These are phyloP conservation scores for Myotis vivesi DNA, from an alignment of 2,797 vertebrate species.

Conservation along the genomic window DNA sequence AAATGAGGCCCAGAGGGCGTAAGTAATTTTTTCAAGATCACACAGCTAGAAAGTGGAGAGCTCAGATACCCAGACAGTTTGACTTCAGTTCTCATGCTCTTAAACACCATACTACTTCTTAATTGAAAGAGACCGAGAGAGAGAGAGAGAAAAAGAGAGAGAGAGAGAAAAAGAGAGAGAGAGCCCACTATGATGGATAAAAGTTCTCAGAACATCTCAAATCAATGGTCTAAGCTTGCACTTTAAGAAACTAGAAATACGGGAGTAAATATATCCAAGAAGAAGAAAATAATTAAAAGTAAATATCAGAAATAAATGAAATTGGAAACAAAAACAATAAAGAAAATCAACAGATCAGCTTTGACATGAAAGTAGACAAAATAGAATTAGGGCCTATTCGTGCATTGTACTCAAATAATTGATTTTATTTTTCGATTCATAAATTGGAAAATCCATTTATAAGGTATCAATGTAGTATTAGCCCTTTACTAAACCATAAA, in stretches of 20 bases:
- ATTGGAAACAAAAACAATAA: neutral
- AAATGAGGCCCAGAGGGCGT: neutral
- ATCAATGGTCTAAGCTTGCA: neutral
- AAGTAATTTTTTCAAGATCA: neutral
- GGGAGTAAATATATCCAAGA: neutral
- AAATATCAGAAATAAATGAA: slow-evolving; percentile 4
- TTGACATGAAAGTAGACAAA: neutral
- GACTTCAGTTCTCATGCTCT: neutral
- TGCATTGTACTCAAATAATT: neutral
- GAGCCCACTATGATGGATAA: neutral
- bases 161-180: neutral
- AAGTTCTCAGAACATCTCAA: neutral
- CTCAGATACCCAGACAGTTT: neutral
- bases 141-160: neutral
- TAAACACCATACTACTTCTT: neutral
- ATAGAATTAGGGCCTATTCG: neutral
- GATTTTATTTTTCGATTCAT: slow-evolving; percentile 30
- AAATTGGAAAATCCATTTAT: slow-evolving; percentile 40
- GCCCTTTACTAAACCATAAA: neutral
- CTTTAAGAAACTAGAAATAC: neutral
- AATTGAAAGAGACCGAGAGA: neutral
- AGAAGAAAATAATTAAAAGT: neutral
- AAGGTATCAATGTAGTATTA: slow-evolving; percentile 23
- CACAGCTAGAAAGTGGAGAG: neutral
- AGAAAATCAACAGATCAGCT: neutral